Evolutionary conservation across 2,797 vertebrate genomes (phyloP), one percentile per base, ranked within the genome.

Genomic region (Myotis myotis): DNA sequence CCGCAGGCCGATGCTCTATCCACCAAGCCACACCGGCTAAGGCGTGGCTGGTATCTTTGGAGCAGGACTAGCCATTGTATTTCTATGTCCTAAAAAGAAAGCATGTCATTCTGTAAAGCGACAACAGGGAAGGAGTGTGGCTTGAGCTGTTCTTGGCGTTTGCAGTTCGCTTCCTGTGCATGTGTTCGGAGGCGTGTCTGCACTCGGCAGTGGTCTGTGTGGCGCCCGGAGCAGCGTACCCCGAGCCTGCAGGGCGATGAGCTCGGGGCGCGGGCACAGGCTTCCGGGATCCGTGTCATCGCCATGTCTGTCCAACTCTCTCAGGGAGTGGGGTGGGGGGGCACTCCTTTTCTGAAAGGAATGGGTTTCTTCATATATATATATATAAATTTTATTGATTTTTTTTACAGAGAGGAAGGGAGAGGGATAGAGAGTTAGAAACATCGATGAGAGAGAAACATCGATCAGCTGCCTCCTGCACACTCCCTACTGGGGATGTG

Each of bases 281-380:
- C 38, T 72, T 60, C 55, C 83, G 93, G 94, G 87, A 89, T 2
- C 16, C 0, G 1, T 0, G 0, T 89, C 53, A 38, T 47, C 11
- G 1, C 57, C 30, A 6, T 55, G 83, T 80, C 89, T 93, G 79
- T 72, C 87, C 0, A 4, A 17, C 85, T 86, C 55, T 92, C 53
- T 71, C 89, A n/a, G 62, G 17, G 25, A 17, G 95, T 0, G 47
- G 12, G 41, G 41, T 9, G 41, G 41, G 12, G 30, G 94, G 94
- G 94, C 5, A 1, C 5, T 90, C 47, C 71, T 76, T 87, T 87
- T 68, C 84, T 75, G 87, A 82, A 89, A 97, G 97, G 95, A 96
- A 91, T 88, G 78, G 86, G 81, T 79, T 94, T 93, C 88, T 44
- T 44, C 8, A 41, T 44, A 44, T 44, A 44, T 44, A 44, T 44